These are phyloP conservation scores for Anagyrus pseudococci DNA, from an alignment of 2,888 invertebrate genomes.

Conservation along the genomic window DNA sequence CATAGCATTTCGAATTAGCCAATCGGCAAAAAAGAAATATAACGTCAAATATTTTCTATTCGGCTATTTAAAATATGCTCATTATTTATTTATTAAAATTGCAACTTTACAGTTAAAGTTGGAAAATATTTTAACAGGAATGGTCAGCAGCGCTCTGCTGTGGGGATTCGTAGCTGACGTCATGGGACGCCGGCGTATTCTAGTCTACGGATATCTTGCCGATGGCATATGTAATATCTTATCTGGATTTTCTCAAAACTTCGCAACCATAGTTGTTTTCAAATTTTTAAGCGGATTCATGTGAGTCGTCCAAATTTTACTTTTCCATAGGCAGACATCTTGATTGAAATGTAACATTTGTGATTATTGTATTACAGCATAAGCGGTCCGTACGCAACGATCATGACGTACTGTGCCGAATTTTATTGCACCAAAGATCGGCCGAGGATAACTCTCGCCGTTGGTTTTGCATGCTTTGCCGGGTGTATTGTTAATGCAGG, in stretches of 20 bases:
- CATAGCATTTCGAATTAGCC: no score
- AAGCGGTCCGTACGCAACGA: slow-evolving; percentile 76
- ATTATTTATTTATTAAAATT: no score
- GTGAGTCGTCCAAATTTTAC: slow-evolving; percentile 63
- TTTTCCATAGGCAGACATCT: no score
- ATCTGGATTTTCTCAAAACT: slow-evolving; percentile 72
- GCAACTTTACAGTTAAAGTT: no score
- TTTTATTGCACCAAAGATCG: slow-evolving; percentile 72
- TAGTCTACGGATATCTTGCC: slow-evolving; percentile 71
- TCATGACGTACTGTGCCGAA: slow-evolving; percentile 76
- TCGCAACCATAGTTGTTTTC: slow-evolving; percentile 70
- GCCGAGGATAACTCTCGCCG: slow-evolving; percentile 70
- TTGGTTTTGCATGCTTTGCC: slow-evolving; percentile 75
- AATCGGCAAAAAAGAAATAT: no score
- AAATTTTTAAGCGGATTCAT: slow-evolving; percentile 76
- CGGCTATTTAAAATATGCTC: no score
- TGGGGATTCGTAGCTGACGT: slow-evolving; percentile 83
- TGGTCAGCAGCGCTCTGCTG: slow-evolving; percentile 77
- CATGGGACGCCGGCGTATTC: slow-evolving; percentile 72
- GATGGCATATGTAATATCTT: slow-evolving; percentile 70
- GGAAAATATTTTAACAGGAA: no score
- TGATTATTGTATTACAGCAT: no score
- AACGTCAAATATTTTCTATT: no score
- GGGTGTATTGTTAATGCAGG: slow-evolving; percentile 66
- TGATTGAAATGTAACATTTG: no score